Conservation (phyloP, 2,113 vertebrate species). For the Plecturocebus donacophilus region DNA sequence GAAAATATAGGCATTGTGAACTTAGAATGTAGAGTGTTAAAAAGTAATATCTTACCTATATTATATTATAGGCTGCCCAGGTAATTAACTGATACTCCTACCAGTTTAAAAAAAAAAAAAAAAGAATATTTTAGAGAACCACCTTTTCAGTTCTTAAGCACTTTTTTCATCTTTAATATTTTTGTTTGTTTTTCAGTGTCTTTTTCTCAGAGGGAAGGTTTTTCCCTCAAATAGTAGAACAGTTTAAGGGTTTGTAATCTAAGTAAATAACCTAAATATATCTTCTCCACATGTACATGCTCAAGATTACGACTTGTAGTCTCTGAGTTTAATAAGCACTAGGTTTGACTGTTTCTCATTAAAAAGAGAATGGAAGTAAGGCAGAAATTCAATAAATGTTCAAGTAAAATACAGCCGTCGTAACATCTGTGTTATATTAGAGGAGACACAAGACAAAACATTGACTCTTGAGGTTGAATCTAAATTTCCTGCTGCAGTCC, state of each 20-base stretch:
- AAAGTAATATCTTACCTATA: not conserved
- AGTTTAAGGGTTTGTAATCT: slow-evolving; percentile 67
- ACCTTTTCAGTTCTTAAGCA: not conserved
- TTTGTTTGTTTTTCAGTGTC: slow-evolving; percentile 44
- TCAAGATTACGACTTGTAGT: slow-evolving; percentile 73
- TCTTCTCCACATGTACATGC: slow-evolving; percentile 67
- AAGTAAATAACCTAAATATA: slow-evolving; percentile 77
- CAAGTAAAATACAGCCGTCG: slow-evolving; percentile 82
- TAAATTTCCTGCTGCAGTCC: slow-evolving; percentile 88
- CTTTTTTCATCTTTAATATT: not conserved
- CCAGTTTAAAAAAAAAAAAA: not conserved
- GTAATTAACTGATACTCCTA: not conserved
- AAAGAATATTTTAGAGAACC: not conserved
- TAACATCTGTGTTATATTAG: slow-evolving; percentile 88
- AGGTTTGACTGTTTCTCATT: slow-evolving; percentile 84
- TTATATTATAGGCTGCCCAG: not conserved
- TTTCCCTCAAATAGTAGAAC: slow-evolving; percentile 49
- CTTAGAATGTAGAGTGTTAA: not conserved
- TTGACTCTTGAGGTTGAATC: slow-evolving; percentile 87
- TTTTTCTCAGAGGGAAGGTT: not conserved
- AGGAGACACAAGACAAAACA: slow-evolving; percentile 89
- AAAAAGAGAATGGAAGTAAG: slow-evolving; percentile 76
- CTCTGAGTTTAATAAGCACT: slow-evolving; percentile 78
- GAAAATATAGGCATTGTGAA: not conserved
- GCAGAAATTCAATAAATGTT: slow-evolving; percentile 82